phyloP scores from a whole-genome alignment of 2,113 vertebrate genomes.

The Paratilapia polleni region DNA sequence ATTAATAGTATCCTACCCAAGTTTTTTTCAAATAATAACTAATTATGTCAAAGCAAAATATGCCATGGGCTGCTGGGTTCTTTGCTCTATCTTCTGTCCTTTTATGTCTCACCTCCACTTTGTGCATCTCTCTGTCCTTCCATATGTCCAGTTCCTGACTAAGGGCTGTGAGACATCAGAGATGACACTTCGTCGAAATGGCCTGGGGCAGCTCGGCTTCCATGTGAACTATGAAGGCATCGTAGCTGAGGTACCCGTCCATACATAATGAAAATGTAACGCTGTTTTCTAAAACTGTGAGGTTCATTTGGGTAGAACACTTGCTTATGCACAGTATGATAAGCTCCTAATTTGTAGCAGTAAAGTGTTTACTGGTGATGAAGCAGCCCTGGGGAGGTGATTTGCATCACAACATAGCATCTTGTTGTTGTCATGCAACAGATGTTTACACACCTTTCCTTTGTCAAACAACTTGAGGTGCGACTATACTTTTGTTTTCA shows the following conservation, averaged over 20 bases:
- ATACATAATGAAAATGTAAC: background rate
- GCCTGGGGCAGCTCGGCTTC: constrained; percentile 97
- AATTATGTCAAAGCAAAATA: background rate
- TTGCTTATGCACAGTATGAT: background rate
- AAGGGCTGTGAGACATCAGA: constrained; percentile 96
- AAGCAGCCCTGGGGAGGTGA: background rate
- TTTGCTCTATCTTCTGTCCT: background rate
- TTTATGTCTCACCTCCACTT: background rate
- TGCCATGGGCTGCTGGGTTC: background rate
- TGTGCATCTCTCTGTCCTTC: background rate
- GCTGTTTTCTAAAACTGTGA: background rate
- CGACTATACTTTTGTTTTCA: background rate
- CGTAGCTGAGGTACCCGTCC: constrained; percentile 86
- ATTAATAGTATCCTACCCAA: background rate
- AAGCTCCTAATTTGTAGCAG: background rate
- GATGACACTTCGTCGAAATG: constrained; percentile 96
- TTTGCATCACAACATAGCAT: background rate
- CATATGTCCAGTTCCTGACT: constrained; percentile 84
- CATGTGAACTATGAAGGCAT: constrained; percentile 99
- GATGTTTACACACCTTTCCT: background rate
- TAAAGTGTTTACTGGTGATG: background rate
- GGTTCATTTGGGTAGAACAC: background rate
- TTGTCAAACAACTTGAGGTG: background rate
- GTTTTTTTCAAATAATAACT: background rate
- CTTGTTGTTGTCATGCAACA: background rate